Conservation (phyloP, 2,797 vertebrate genomes). For the Balearica regulorum region DNA sequence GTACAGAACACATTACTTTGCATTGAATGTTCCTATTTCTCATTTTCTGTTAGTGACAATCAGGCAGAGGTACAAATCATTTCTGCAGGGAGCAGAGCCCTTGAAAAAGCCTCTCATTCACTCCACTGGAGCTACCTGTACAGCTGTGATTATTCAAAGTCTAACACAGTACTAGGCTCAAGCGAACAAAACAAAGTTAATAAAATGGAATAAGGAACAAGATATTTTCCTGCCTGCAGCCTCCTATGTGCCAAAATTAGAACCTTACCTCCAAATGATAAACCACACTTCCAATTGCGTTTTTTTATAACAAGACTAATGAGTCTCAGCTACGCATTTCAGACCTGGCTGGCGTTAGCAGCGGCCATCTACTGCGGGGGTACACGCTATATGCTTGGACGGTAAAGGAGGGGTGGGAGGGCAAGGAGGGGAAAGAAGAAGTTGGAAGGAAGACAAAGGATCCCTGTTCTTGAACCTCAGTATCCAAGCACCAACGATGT, state of each 20-base stretch:
- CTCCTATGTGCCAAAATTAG: conserved; percentile 63
- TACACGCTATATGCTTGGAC: neutral
- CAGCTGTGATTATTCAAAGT: conserved; percentile 76
- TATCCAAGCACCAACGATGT: neutral
- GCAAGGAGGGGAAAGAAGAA: neutral
- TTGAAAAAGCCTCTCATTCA: conserved; percentile 75
- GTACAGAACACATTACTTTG: conserved; percentile 91
- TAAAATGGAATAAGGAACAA: conserved; percentile 73
- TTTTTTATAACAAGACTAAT: conserved; percentile 8
- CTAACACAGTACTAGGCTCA: conserved; percentile 66
- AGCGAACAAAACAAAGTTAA: conserved; percentile 78
- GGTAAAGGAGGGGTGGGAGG: neutral
- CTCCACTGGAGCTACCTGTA: conserved; percentile 75
- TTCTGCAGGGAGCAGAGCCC: conserved; percentile 79
- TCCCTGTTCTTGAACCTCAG: neutral
- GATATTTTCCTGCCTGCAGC: conserved; percentile 67
- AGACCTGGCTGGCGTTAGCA: neutral
- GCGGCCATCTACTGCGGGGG: neutral
- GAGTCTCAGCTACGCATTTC: neutral
- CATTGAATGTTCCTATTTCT: conserved; percentile 88
- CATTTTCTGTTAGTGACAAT: conserved; percentile 90
- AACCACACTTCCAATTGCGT: neutral
- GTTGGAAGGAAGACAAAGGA: neutral
- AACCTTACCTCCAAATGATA: conserved; percentile 45
- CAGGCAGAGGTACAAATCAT: conserved; percentile 83